Evolutionary conservation across 2,888 invertebrate species (phyloP).

Genomic region (Drosophila anomelani): DNA sequence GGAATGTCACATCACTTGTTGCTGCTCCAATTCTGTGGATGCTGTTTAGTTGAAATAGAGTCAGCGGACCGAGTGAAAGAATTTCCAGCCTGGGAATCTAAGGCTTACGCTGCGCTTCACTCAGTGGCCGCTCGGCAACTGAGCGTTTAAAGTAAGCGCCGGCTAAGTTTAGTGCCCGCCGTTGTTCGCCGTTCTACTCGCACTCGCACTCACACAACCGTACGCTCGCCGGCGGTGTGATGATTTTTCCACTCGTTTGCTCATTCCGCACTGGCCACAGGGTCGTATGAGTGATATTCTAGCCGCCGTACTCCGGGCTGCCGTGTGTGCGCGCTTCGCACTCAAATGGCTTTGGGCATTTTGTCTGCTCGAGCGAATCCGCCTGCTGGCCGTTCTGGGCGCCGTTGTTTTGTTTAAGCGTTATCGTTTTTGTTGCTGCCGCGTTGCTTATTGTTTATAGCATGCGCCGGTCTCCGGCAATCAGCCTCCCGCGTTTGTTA

Average conservation of each 20-base stretch:
- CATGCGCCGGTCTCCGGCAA: constrained; percentile 35
- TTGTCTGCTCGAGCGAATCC: constrained; percentile 69
- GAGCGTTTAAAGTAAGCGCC: constrained; percentile 71
- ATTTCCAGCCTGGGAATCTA: constrained; percentile 29
- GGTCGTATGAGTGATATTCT: constrained; percentile 76
- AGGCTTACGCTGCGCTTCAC: constrained; percentile 67
- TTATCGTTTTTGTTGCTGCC: constrained; percentile 76
- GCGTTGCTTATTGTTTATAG: constrained; percentile 73
- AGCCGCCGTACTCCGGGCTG: constrained; percentile 20
- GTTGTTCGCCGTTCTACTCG: constrained; percentile 24
- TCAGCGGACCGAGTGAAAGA: constrained; percentile 10
- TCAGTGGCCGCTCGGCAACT: constrained; percentile 83
- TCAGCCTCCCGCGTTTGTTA: constrained; percentile 27
- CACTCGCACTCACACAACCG: constrained; percentile 5
- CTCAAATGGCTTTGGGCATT: constrained; percentile 73
- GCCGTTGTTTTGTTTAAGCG: constrained; percentile 78
- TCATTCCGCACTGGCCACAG: constrained; percentile 51
- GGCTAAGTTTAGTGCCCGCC: constrained; percentile 73
- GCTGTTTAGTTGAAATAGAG: constrained; percentile 25
- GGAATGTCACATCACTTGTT: constrained; percentile 41
- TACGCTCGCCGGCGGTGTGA: constrained; percentile 11
- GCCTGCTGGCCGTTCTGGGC: constrained; percentile 71
- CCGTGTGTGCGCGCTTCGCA: constrained; percentile 56
- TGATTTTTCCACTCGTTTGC: constrained; percentile 67
- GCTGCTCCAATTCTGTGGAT: constrained; percentile 16